Percentiles rank a stretch among this genome's conserved stretches.
Conservation (phyloP, 2,888 invertebrate species). For the Theodoxus fluviatilis region DNA sequence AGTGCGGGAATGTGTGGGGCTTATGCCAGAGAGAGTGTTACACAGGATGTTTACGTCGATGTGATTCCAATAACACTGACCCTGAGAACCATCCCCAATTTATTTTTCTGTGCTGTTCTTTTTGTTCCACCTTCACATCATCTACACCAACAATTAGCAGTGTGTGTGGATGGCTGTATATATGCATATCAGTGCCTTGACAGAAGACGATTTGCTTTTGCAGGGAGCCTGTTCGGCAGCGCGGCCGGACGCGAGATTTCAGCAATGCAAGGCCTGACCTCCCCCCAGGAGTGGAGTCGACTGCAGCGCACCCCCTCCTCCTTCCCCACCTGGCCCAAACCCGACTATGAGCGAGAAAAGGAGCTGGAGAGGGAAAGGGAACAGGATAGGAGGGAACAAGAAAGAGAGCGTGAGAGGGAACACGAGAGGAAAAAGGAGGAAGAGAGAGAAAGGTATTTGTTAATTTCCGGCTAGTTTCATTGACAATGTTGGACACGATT, state of each 20-base stretch:
- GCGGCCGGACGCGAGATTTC: conserved; percentile 43
- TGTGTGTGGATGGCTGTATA: too few species aligned
- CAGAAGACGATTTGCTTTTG: not conserved
- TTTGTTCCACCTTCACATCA: too few species aligned
- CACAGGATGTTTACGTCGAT: not conserved
- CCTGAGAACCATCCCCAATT: too few species aligned
- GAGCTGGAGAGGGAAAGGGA: conserved; percentile 40
- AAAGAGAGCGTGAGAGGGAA: conserved; percentile 23
- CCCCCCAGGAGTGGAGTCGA: conserved; percentile 58
- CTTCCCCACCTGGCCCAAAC: conserved; percentile 52
- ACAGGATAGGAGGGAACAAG: conserved; percentile 28
- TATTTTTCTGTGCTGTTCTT: too few species aligned
- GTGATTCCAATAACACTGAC: too few species aligned
- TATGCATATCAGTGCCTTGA: not conserved
- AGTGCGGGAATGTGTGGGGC: too few species aligned
- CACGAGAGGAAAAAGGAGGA: conserved; percentile 37
- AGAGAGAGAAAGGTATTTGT: conserved; percentile 39
- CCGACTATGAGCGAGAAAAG: conserved; percentile 38
- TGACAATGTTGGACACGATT: not conserved
- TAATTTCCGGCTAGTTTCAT: not conserved
- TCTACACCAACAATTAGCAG: too few species aligned
- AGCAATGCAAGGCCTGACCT: conserved; percentile 40
- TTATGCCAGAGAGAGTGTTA: not conserved
- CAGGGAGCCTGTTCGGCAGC: conserved; percentile 36
- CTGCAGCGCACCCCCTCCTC: conserved; percentile 58